Base-by-base conservation (phyloP, 1,140 invertebrate species). In the Rhagoletis pomonella region DNA sequence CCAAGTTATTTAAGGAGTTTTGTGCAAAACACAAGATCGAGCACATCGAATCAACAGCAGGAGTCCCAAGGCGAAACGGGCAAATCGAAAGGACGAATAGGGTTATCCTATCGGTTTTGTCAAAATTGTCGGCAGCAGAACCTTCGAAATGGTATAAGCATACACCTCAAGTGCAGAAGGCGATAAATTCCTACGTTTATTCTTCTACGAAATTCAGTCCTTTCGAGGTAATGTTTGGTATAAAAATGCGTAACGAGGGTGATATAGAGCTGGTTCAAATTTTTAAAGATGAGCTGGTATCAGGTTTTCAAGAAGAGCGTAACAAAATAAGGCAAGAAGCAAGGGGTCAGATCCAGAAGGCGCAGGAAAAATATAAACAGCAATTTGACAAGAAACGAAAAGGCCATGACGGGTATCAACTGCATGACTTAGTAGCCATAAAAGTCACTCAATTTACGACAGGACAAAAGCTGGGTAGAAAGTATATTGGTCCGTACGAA, bases 191-290 rank as follows among this genome's bases (percentile, higher is more conserved):
- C 29, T 19, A 73, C 67, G 67, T 73, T 39, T 19, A 42, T 29
- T 42, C 67, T 1, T 29, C 67, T 39, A 73, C 67, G n/a, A 73
- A 73, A 47, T 73, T 39, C n/a, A 73, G 19, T 14, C 67, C 67
- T 12, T 73, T 73, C 6, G 67, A 39, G 44, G 64, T 65, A 5
- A 55, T 55, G 50, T 55, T 55, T 55, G 5, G 50, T 5, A 10
- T 5, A 55, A 55, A 55, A 55, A 55, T 55, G 50, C 5, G 50
- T 7, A 55, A 5, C 10, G 50, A 55, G 5, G 5, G 5, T 7
- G 10, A 55, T 55, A 55, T 93, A 88, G 90, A 94, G 6, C 89
- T 94, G 0, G 90, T 89, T 0, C 5, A 55, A 10, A 5, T 55
- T 5, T 55, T 55, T 0, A 2, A 55, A 55, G 50, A 55, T 7